Base-by-base conservation (phyloP, 2,888 invertebrate species). In the Protophormia terraenovae region DNA sequence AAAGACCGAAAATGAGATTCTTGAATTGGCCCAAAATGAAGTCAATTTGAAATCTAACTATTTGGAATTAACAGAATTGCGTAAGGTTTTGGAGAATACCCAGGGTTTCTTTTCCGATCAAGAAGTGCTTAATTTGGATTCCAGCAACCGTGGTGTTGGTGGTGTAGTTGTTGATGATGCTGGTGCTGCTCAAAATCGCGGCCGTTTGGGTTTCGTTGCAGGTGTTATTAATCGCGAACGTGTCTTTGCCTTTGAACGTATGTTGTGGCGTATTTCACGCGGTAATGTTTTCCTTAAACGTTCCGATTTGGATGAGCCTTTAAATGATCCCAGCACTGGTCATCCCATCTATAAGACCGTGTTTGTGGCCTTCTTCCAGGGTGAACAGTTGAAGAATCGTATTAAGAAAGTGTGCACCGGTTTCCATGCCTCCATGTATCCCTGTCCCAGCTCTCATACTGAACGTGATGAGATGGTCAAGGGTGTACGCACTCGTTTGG, bases 1-100 rank as follows among this genome's bases (percentile, higher is more conserved):
- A 93, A 98, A 98, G 93, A 97, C 98, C 62, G 99, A 99, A 93
- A 96, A 97, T 89, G 99, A 99, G 93, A 96, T 99, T 88, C 94
- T 97, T 80, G 99, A 99, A 93, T 94, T 99, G 87, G 98, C 98
- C 84, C 97, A 97, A 91, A 99, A 98, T 92, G 98, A 98, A 41
- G 97, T 98, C 83, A 98, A 97, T 91, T 93, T 99, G 90, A 98
- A 98, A 93, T 97, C 97, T 89, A 99, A 98, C 93, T 98, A 95
- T 91, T 94, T 98, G 89, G 99, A 99, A 92, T 94, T 99, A 89
- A 97, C 97, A 0, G 99, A 99, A 93, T 93, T 99, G 89, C 96
- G 95, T 87, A 97, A 98, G 91, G 98, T 99, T 45, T 94, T 99
- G 82, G 97, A 97, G 92, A 98, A 98, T 93, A 98, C 99, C 0